Evolutionary conservation across 2,888 invertebrate species (phyloP), one percentile per base, ranked within the genome.

Genomic region (Aporophyla nigra): DNA sequence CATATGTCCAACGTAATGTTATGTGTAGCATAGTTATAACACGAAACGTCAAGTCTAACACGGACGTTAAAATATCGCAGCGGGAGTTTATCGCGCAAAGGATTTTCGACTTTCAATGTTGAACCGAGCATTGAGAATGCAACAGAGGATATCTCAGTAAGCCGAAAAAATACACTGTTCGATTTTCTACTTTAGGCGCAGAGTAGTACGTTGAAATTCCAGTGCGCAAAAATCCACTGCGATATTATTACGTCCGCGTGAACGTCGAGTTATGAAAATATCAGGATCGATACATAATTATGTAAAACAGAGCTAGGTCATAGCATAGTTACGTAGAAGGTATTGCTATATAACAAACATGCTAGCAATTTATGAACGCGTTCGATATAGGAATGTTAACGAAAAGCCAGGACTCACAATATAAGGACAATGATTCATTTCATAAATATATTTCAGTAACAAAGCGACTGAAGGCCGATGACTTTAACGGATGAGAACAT

Each of bases 401-500:
- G 16, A 21, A 69, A 69, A 78, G 51, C 6, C 53, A 49, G 66
- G 16, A 46, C 24, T 33, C 16, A 9, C 24, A 33, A 66, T 61
- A 67, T 56, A 83, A 62, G 63, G 61, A 76, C 53, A 84, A 84
- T 80, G 76, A 84, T 65, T 80, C 73, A 73, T 65, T 67, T 43
- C 5, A 61, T 43, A 80, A 63, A 76, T 53, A 66, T 83, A 80
- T 84, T 83, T 80, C 53, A 70, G 76, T 72, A 83, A 83, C 84
- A 83, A 82, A 83, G 72, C 33, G 33, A 33, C 21, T 54, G 54
- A 63, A 63, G 16, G 7, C 16, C n/a, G 27, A 70, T 53, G 71
- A 79, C 49, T 46, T 12, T 1, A 53, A 24, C 71, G 62, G 54
- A 63, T 63, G n/a, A 56, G 59, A 46, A 65, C 40, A 54, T 43